These are phyloP conservation scores for Calycopis cecrops DNA, from an alignment of 1,140 invertebrate species.

Conservation along the genomic window DNA sequence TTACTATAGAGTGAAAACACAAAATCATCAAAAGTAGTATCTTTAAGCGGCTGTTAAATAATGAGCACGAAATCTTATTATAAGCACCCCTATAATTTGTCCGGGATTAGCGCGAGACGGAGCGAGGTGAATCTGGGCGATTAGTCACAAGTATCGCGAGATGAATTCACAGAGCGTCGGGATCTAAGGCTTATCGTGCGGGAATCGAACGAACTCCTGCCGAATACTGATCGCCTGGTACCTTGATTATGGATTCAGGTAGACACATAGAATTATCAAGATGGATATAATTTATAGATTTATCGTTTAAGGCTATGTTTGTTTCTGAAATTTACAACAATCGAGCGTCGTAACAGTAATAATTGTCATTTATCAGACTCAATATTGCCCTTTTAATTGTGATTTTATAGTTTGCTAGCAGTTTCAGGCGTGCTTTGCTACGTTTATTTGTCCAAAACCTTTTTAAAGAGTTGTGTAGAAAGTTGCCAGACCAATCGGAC, in stretches of 20 bases:
- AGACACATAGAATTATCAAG: slow-evolving; percentile 53
- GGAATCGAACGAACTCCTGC: slow-evolving; percentile 44
- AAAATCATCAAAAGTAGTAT: slow-evolving; percentile 24
- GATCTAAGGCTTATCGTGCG: slow-evolving; percentile 53
- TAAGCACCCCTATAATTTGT: slow-evolving; percentile 64
- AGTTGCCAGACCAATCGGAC: too few species aligned
- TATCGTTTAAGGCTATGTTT: too few species aligned
- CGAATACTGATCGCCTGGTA: slow-evolving; percentile 58
- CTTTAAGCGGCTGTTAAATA: slow-evolving; percentile 48
- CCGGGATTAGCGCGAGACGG: slow-evolving; percentile 63
- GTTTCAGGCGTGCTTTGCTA: too few species aligned
- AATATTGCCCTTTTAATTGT: too few species aligned
- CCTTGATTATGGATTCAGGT: slow-evolving; percentile 59
- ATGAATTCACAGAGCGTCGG: slow-evolving; percentile 50
- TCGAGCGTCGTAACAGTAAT: too few species aligned
- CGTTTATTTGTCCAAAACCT: too few species aligned
- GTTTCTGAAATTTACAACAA: too few species aligned
- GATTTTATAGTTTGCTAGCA: too few species aligned
- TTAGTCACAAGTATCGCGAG: slow-evolving; percentile 67
- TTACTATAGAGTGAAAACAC: too few species aligned
- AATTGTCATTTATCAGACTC: too few species aligned
- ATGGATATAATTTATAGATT: slow-evolving; percentile 17
- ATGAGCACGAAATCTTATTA: slow-evolving; percentile 55
- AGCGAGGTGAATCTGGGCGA: slow-evolving; percentile 57
- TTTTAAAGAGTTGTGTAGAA: too few species aligned